A percentile compares a stretch with the other conserved stretches of the same genome.
Evolutionary conservation across 2,888 invertebrate species (phyloP).

Genomic region (Lasioglossum pauxillum): DNA sequence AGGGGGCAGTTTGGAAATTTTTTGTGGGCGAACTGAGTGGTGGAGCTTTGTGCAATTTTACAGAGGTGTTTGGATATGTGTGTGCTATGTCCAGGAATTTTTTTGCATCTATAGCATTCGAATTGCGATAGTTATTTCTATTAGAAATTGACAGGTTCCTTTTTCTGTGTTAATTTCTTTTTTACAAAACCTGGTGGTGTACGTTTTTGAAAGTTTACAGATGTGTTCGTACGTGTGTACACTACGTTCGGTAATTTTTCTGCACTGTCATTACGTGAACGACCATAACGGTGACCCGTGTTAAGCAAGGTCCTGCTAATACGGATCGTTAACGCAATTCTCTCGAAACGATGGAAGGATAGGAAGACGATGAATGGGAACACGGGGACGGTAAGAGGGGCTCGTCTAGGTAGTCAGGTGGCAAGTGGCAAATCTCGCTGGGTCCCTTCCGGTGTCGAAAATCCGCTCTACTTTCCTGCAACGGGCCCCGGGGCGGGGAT

Average conservation of each 20-base stretch:
- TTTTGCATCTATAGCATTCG: too few species aligned
- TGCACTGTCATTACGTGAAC: background rate
- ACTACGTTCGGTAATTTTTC: background rate
- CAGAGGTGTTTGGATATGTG: background rate
- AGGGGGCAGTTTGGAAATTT: background rate
- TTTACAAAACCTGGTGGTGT: background rate
- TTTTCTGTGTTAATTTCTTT: background rate
- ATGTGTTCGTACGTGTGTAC: background rate
- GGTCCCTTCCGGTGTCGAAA: conserved; percentile 53
- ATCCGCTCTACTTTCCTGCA: conserved; percentile 76
- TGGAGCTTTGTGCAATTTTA: background rate
- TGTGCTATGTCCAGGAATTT: background rate
- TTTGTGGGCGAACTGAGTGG: background rate
- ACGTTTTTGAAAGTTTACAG: background rate
- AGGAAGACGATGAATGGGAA: background rate
- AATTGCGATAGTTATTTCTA: background rate
- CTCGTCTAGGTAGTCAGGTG: conserved; percentile 56
- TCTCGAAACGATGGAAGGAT: background rate
- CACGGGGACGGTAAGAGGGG: background rate
- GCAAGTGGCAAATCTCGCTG: conserved; percentile 50
- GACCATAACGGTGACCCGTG: background rate
- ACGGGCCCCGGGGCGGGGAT: conserved; percentile 62
- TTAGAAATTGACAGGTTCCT: background rate
- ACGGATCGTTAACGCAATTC: conserved; percentile 49
- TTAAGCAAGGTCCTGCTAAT: conserved; percentile 3